Base-by-base conservation (phyloP, 1,140 invertebrate genomes). In the Ladona fulva region DNA sequence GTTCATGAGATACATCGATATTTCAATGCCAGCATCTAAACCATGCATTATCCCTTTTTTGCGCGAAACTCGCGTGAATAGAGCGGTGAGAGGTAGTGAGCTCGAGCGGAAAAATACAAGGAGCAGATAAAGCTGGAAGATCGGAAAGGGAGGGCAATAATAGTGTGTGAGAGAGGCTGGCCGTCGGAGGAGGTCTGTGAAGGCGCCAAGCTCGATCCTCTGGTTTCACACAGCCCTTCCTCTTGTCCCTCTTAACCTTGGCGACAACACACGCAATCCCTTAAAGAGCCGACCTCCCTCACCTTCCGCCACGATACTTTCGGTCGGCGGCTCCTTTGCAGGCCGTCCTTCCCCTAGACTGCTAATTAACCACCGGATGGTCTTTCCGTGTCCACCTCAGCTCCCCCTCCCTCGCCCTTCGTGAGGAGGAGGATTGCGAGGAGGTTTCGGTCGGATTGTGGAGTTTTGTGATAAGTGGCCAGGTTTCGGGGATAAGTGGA, bases 361-460 rank as follows among this genome's bases (percentile, higher is more conserved):
- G 52, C 52, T 66, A 66, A 66, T 66, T 66, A 66, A 66, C 52
- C 52, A 66, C 52, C 52, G 16, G 52, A 66, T 66, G 52, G 52
- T 66, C 52, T 66, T 66, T 66, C 52, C 52, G 52, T 66, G 52
- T 66, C 52, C 52, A 66, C 3, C n/a, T 22, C 12, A 1, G 52
- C 12, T 19, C 44, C 44, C 10, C 44, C 44, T 10, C 44, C 44
- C n/a, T n/a, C n/a, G n/a, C n/a, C 44, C 44, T 19, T 52, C 44
- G 19, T 11, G 19, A 19, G 44, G 44, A 52, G 44, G 52, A 22
- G n/a, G 52, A 66, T 16, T 66, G 52, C 52, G n/a, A 12, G 52
- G 14, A 22, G 52, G 1, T 16, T 16, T 16, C 52, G 52, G 52
- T 6, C 5, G 52, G 29, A 37, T 8, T 37, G 29, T 8, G 29